Conservation (phyloP, 2,888 invertebrate species). For the Ferdinandea cuprea region DNA sequence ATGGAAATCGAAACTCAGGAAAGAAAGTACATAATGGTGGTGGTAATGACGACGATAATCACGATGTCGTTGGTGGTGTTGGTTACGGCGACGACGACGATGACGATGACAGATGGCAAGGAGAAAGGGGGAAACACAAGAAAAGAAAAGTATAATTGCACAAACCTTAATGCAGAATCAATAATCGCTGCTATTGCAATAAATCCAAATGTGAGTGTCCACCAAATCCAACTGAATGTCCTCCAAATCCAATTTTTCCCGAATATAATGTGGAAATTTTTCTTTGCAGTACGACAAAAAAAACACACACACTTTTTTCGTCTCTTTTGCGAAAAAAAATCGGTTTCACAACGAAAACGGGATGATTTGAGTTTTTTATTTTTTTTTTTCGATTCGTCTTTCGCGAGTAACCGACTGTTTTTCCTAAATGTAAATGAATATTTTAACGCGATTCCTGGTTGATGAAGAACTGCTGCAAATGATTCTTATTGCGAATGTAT, state of each 20-base stretch:
- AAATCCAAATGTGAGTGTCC: constrained; percentile 22
- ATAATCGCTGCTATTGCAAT: constrained; percentile 51
- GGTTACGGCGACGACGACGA: constrained; percentile 16
- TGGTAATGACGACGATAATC: constrained; percentile 14
- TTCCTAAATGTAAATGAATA: constrained; percentile 57
- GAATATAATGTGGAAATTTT: constrained; percentile 23
- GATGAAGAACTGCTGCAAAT: constrained; percentile 28
- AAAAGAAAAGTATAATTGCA: constrained; percentile 61
- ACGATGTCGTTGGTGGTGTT: neutral
- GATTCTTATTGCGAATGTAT: constrained; percentile 17
- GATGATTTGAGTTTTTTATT: constrained; percentile 37
- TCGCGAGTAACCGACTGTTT: constrained; percentile 49
- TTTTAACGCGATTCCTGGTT: constrained; percentile 32
- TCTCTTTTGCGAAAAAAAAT: constrained; percentile 4
- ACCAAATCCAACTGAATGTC: neutral
- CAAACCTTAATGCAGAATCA: constrained; percentile 73
- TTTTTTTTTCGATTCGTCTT: constrained; percentile 20
- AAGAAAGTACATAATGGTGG: constrained; percentile 19
- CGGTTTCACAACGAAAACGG: constrained; percentile 38
- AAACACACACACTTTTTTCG: neutral
- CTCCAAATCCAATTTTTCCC: constrained; percentile 5
- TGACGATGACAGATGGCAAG: constrained; percentile 55
- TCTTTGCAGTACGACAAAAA: constrained; percentile 24
- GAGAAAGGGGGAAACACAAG: constrained; percentile 4
- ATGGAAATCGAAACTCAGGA: constrained; percentile 38